phyloP scores from a whole-genome alignment of 2,888 invertebrate species.

The Hypomecis punctinalis region DNA sequence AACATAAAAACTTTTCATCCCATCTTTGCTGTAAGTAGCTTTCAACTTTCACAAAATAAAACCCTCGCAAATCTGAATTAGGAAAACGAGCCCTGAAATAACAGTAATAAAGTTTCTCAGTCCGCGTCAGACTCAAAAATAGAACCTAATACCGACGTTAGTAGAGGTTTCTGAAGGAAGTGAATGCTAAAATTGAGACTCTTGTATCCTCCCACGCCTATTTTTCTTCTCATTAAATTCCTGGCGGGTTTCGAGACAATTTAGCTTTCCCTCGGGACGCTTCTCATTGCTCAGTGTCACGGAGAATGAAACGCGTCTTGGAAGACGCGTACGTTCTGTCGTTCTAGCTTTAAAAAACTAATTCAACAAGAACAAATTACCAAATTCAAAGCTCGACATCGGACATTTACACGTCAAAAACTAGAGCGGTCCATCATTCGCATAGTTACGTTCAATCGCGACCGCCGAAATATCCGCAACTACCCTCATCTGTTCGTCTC shows the following conservation, averaged over 20 bases:
- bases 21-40: constrained; percentile 29
- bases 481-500: constrained; percentile 44
- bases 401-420: constrained; percentile 25
- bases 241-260: constrained; percentile 44
- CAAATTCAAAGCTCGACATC: constrained; percentile 14
- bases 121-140: constrained; percentile 22
- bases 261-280: constrained; percentile 43
- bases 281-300: constrained; percentile 43
- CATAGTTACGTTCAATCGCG: constrained; percentile 37
- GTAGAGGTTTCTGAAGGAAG: constrained; percentile 9
- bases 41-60: constrained; percentile 20
- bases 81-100: constrained; percentile 22
- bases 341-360: neutral
- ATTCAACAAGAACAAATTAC: neutral
- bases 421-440: constrained; percentile 21
- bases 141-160: constrained; percentile 26
- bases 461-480: constrained; percentile 37
- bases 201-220: constrained; percentile 39
- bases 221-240: constrained; percentile 48
- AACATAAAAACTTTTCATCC: constrained; percentile 34
- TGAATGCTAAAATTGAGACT: constrained; percentile 38
- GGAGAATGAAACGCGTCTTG: constrained; percentile 29
- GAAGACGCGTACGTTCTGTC: constrained; percentile 14
- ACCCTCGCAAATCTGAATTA: constrained; percentile 26
- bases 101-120: constrained; percentile 21